Base-by-base conservation (phyloP, 2,113 vertebrate genomes). In the Anser brachyrhynchus region DNA sequence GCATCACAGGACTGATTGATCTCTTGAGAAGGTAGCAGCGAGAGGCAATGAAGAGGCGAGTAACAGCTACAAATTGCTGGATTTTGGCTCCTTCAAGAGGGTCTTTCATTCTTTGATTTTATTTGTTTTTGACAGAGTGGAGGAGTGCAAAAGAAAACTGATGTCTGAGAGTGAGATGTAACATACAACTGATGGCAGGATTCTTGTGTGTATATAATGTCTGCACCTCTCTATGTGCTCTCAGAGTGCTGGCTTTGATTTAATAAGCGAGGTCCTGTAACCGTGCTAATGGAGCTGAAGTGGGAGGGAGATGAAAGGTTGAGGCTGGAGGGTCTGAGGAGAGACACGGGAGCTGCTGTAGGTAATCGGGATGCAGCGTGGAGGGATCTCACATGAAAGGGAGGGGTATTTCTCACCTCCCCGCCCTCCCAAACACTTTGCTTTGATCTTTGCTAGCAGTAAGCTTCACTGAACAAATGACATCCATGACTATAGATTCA, bases 61-160 rank as follows among this genome's bases (percentile, higher is more conserved):
- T 71, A 73, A 77, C 73, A 89, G 86, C 54, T 76, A 71, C 28
- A 88, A 73, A 79, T 89, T 95, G 75, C 84, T 12, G 2, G 39
- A 69, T 75, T 74, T 65, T 64, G 85, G 44, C 86, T 95, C 81
- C 90, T 92, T 65, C 35, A 39, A 59, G 73, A 90, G 83, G 76
- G 69, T 75, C 85, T 84, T 54, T 86, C 10, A 2, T 84, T 81
- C 57, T 78, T 79, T 90, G 67, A 65, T 92, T 93, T 89, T 94
- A 41, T 94, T 95, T 83, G 71, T 44, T 95, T 90, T 82, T 90
- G 78, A 28, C 67, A 62, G 71, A 61, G 62, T 54, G 79, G 70
- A 93, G 78, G 70, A 87, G 57, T 84, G 79, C 59, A 86, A 93
- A 84, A 89, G 74, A 46, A 92, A 96, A 80, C 85, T 49, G 64